phyloP scores from a whole-genome alignment of 2,797 vertebrate genomes.

The Danionella dracula region DNA sequence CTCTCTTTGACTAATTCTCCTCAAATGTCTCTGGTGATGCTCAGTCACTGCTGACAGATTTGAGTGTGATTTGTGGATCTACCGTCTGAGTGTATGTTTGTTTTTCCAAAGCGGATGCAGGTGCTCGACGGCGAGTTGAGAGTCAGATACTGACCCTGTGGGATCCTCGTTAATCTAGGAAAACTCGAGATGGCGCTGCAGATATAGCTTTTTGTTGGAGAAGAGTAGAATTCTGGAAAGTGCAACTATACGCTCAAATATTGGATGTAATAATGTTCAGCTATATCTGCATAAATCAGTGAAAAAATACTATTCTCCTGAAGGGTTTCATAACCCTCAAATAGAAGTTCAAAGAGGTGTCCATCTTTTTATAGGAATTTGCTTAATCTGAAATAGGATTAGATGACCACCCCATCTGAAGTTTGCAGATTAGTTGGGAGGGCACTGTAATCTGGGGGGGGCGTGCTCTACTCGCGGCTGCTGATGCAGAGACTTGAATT shows the following conservation, averaged over 20 bases:
- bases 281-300: no score
- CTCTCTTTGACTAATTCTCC: constrained; percentile 17
- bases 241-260: no score
- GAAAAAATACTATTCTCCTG: no score
- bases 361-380: no score
- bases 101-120: constrained; percentile 16
- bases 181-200: neutral
- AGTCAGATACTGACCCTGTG: constrained; percentile 1
- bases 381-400: no score
- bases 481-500: neutral
- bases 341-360: no score
- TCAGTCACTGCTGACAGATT: constrained; percentile 66
- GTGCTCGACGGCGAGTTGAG: constrained; percentile 6
- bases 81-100: neutral
- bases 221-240: neutral
- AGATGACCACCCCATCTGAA: no score
- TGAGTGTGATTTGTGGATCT: neutral
- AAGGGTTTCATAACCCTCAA: no score
- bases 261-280: no score
- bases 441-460: no score
- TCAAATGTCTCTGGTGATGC: constrained; percentile 50
- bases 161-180: constrained; percentile 14
- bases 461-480: no score
- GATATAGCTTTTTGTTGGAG: neutral
- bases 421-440: no score